These are phyloP conservation scores for Anser brachyrhynchus DNA, from an alignment of 2,113 vertebrate genomes.

Conservation along the genomic window DNA sequence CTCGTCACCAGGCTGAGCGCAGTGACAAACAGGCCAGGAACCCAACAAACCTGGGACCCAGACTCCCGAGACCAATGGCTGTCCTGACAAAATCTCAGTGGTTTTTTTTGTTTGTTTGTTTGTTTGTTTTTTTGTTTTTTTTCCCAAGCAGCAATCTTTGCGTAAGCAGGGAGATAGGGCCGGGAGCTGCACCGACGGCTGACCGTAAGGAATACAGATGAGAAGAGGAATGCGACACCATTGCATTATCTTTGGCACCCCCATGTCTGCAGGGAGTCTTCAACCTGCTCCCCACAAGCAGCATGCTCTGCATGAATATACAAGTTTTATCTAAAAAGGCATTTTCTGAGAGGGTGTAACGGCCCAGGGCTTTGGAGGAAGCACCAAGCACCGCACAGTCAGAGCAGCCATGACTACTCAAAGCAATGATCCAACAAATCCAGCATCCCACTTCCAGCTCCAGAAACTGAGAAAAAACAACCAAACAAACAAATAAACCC, in stretches of 20 bases:
- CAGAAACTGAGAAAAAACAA: background rate
- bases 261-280: background rate
- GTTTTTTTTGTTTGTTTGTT: background rate
- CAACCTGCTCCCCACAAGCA: background rate
- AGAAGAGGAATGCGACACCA: background rate
- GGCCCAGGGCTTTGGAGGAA: background rate
- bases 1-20: background rate
- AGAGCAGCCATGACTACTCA: accelerated
- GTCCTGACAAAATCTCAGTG: background rate
- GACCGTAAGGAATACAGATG: accelerated
- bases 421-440: background rate
- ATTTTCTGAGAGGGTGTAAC: background rate
- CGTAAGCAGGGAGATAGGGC: background rate
- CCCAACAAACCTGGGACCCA: background rate
- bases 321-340: background rate
- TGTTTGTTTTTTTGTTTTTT: background rate
- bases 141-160: background rate
- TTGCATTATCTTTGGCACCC: background rate
- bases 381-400: background rate
- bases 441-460: background rate
- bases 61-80: background rate
- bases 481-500: too few relatives aligned
- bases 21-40: background rate
- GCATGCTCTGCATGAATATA: background rate
- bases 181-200: background rate